Conservation (phyloP, 2,113 vertebrate genomes). For the Campylomormyrus tamandua region DNA sequence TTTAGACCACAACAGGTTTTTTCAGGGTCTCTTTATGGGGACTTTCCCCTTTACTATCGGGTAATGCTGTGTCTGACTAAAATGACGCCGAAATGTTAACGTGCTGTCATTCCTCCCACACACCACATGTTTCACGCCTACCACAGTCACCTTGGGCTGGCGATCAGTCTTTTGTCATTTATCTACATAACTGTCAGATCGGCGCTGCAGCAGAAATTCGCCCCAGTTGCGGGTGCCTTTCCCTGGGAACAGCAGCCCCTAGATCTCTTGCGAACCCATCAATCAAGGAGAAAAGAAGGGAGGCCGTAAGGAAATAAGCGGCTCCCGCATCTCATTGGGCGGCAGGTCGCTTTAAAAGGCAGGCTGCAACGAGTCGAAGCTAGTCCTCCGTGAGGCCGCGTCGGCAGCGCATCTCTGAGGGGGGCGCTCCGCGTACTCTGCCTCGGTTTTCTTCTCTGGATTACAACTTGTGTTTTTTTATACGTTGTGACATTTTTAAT, state of each 20-base stretch:
- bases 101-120: neutral
- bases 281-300: neutral
- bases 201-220: neutral
- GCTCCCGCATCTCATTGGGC: conserved; percentile 3
- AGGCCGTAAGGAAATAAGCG: neutral
- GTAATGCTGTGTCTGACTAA: neutral
- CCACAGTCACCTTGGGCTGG: neutral
- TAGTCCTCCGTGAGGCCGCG: neutral
- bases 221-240: neutral
- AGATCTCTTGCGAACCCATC: neutral
- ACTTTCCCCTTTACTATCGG: neutral
- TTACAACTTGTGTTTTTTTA: neutral
- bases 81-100: neutral
- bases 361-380: neutral
- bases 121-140: neutral
- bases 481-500: too few relatives aligned
- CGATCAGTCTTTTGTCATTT: neutral
- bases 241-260: neutral
- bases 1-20: neutral
- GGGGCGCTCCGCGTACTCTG: neutral
- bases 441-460: neutral
- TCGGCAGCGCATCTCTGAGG: neutral
- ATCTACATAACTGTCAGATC: neutral
- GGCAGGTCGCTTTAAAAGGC: neutral
- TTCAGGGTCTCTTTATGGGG: neutral